Percentiles rank a stretch among this genome's conserved stretches.
phyloP scores from a whole-genome alignment of 2,888 invertebrate species.

The Oscheius sp. region DNA sequence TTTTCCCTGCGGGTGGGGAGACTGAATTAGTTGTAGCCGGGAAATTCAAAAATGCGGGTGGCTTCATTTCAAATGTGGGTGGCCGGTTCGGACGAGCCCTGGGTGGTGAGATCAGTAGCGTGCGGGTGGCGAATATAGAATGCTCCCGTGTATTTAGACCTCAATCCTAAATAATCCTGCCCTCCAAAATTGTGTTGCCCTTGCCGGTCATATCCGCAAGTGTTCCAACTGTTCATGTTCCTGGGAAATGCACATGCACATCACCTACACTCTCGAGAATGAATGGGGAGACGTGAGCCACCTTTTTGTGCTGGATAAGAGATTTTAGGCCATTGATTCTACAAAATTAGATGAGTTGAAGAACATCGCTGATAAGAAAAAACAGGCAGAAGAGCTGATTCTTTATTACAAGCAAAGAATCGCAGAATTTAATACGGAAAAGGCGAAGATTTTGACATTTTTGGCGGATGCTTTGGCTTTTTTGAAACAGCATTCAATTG shows the following conservation, averaged over 20 bases:
- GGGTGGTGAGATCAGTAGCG: too few relatives aligned
- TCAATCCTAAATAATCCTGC: not conserved
- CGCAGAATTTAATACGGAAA: not conserved
- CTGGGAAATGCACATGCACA: constrained; percentile 22
- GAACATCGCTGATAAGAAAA: not conserved
- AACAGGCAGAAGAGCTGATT: not conserved
- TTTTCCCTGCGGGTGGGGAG: too few relatives aligned
- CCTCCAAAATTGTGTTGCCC: not conserved
- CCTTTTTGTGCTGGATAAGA: not conserved
- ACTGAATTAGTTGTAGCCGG: too few relatives aligned
- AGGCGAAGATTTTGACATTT: too few relatives aligned
- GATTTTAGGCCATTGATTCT: not conserved
- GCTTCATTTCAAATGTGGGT: too few relatives aligned
- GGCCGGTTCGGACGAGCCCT: too few relatives aligned
- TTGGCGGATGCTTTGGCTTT: not conserved
- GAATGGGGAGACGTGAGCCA: not conserved
- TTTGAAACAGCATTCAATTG: not conserved
- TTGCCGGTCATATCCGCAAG: not conserved
- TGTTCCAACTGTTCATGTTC: constrained; percentile 3
- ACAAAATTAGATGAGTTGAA: not conserved
- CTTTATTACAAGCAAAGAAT: not conserved
- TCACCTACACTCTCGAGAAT: not conserved
- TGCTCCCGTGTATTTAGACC: too few relatives aligned
- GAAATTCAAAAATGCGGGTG: too few relatives aligned
- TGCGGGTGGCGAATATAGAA: too few relatives aligned